Evolutionary conservation across 2,797 vertebrate species (phyloP).

Genomic region (Monodelphis domestica): DNA sequence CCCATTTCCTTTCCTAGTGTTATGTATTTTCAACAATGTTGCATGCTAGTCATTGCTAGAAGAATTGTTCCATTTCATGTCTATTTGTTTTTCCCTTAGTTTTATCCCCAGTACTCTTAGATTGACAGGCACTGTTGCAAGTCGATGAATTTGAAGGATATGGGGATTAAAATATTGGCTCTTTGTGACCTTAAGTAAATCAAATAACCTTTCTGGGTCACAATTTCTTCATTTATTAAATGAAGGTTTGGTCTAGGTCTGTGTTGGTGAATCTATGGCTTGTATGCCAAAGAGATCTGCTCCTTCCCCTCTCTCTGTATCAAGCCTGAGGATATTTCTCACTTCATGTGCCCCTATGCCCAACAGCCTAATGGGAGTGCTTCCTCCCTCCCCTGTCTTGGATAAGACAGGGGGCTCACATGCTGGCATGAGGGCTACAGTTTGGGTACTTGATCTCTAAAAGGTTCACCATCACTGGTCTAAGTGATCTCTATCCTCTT

Average conservation of each 20-base stretch:
- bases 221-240: not conserved
- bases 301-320: no score
- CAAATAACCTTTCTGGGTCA: not conserved
- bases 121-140: not conserved
- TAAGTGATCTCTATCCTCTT: not conserved
- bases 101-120: not conserved
- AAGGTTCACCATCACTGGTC: no score
- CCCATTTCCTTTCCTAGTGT: not conserved
- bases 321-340: no score
- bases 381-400: no score
- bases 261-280: no score
- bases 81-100: not conserved
- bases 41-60: not conserved
- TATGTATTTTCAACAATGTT: not conserved
- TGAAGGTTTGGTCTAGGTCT: no score
- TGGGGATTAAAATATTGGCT: not conserved
- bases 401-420: no score
- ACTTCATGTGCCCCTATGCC: no score
- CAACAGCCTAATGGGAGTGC: no score
- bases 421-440: no score
- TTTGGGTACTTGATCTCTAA: no score
- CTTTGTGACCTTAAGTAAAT: not conserved
- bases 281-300: no score
- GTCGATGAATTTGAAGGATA: not conserved
- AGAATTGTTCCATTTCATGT: not conserved